These are phyloP conservation scores for Tympanuchus pallidicinctus DNA, from an alignment of 2,113 vertebrate species.

Conservation along the genomic window DNA sequence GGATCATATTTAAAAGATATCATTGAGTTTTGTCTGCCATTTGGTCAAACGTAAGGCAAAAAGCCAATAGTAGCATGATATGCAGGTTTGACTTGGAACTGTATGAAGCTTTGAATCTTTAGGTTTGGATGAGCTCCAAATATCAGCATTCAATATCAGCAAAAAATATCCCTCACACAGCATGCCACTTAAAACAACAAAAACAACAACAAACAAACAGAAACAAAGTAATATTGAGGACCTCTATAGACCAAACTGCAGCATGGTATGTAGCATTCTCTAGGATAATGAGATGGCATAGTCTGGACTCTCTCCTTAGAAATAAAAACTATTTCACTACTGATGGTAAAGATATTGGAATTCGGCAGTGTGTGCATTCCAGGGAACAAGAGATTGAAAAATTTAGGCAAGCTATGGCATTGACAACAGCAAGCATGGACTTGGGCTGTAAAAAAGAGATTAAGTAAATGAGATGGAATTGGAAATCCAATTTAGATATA, in stretches of 20 bases:
- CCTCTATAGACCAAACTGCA: not conserved
- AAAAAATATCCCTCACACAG: not conserved
- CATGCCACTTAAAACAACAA: not conserved
- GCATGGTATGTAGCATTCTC: not conserved
- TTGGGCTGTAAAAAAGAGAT: not conserved
- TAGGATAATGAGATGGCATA: not conserved
- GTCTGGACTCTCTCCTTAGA: not conserved
- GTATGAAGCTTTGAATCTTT: not conserved
- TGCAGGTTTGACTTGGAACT: not conserved
- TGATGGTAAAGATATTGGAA: not conserved
- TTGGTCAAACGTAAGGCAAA: not conserved
- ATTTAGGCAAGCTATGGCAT: not conserved
- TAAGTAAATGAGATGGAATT: not conserved
- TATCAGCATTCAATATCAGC: not conserved
- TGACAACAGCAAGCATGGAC: not conserved
- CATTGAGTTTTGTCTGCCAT: not conserved
- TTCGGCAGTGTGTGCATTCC: not conserved
- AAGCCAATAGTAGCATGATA: not conserved
- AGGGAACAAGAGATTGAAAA: not conserved
- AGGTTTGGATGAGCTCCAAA: not conserved
- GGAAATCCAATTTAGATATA: not conserved
- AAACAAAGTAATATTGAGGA: not conserved
- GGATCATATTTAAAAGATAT: slow-evolving; percentile 21
- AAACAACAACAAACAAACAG: not conserved
- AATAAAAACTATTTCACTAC: not conserved